These are phyloP conservation scores for Perca flavescens DNA, from an alignment of 2,113 vertebrate genomes.

Conservation along the genomic window DNA sequence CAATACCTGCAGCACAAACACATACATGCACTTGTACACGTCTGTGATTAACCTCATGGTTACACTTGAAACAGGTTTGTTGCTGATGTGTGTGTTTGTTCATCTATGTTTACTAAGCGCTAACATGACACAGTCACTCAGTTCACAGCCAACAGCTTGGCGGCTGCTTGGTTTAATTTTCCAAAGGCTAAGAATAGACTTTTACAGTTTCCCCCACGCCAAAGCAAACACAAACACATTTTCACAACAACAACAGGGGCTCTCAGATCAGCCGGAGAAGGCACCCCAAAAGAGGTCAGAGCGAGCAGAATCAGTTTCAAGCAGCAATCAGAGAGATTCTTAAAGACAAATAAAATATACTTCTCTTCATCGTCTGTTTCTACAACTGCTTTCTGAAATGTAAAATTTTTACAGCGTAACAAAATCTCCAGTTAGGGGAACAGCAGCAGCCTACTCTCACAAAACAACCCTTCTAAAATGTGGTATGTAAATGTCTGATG, in stretches of 20 bases:
- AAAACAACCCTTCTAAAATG: conserved; percentile 44
- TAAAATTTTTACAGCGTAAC: not conserved
- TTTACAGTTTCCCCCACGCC: conserved; percentile 62
- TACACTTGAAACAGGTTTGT: conserved; percentile 54
- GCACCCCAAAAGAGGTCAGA: conserved; percentile 20
- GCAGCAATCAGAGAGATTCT: conserved; percentile 7
- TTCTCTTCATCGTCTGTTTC: conserved; percentile 7
- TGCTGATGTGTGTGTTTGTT: conserved; percentile 44
- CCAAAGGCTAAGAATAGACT: conserved; percentile 73
- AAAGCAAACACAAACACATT: conserved; percentile 75
- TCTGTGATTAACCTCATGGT: conserved; percentile 45
- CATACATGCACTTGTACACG: conserved; percentile 30
- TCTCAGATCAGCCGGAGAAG: conserved; percentile 35
- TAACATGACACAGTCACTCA: conserved; percentile 64
- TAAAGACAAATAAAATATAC: conserved; percentile 14
- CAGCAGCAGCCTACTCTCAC: conserved; percentile 16
- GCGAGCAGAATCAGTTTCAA: conserved; percentile 11
- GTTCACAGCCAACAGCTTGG: conserved; percentile 66
- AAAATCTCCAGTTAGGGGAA: not conserved
- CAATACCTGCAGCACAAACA: conserved; percentile 27
- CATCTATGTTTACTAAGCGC: conserved; percentile 49
- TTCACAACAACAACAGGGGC: conserved; percentile 63
- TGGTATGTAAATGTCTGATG: conserved; percentile 52
- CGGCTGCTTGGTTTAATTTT: conserved; percentile 59
- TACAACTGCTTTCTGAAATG: conserved; percentile 2